Evolutionary conservation across 1,140 invertebrate genomes (phyloP).

Genomic region (Drosophila bifasciata): DNA sequence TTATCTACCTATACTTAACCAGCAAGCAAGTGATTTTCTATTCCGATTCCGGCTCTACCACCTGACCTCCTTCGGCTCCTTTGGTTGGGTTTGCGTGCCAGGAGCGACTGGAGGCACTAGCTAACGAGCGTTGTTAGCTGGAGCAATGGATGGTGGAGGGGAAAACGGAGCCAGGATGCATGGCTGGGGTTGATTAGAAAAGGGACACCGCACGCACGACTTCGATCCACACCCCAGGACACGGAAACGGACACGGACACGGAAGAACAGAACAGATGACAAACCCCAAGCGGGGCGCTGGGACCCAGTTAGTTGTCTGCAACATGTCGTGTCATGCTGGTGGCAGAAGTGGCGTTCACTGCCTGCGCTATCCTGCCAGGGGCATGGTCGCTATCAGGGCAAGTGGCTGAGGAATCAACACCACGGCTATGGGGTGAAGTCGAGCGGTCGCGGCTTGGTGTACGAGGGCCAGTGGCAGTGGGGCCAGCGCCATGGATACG

Average conservation of each 20-base stretch:
- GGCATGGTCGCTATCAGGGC: constrained; percentile 55
- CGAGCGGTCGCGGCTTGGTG: constrained; percentile 46
- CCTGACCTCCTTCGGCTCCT: constrained; percentile 13
- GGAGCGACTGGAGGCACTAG: constrained; percentile 12
- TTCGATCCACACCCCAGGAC: background rate
- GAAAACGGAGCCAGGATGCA: constrained; percentile 65
- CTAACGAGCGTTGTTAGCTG: too few relatives aligned
- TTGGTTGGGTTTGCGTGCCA: constrained; percentile 64
- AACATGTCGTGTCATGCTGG: constrained; percentile 56
- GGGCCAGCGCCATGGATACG: constrained; percentile 85
- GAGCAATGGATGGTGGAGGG: too few relatives aligned
- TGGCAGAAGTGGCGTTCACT: constrained; percentile 45
- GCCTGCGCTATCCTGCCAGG: constrained; percentile 53
- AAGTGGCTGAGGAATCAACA: constrained; percentile 46
- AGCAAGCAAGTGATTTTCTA: constrained; percentile 37
- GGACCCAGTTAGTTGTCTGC: constrained; percentile 31
- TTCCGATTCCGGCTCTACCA: background rate
- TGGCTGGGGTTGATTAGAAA: constrained; percentile 71
- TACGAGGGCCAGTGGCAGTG: constrained; percentile 86
- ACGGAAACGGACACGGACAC: constrained; percentile 37
- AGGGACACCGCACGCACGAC: constrained; percentile 50
- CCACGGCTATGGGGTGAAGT: constrained; percentile 55
- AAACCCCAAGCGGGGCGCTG: constrained; percentile 8
- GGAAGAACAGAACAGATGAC: constrained; percentile 32
- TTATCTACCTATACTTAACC: constrained; percentile 50